Percentiles rank a stretch among this genome's conserved stretches.
These are phyloP conservation scores for Frankliniella intonsa DNA, from an alignment of 2,888 invertebrate genomes.

Conservation along the genomic window DNA sequence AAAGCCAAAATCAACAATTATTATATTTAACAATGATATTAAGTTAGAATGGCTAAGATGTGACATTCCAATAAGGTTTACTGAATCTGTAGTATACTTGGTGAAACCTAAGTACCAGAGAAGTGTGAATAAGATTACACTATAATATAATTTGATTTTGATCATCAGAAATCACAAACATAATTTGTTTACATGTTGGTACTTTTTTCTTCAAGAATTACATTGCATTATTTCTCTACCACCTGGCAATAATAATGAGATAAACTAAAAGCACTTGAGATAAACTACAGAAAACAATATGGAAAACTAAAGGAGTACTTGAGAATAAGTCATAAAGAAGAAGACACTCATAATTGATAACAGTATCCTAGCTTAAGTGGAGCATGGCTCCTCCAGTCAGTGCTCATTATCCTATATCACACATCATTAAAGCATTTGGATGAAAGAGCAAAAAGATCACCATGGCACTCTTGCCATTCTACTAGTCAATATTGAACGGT, in stretches of 20 bases:
- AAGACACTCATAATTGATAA: neutral
- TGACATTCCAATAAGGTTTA: neutral
- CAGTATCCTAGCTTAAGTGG: neutral
- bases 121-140: neutral
- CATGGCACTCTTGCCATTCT: constrained; percentile 16
- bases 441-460: constrained; percentile 18
- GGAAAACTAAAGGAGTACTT: neutral
- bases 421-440: constrained; percentile 22
- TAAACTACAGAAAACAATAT: neutral
- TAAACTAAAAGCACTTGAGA: neutral
- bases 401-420: constrained; percentile 21
- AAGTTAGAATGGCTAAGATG: neutral
- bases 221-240: neutral
- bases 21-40: neutral
- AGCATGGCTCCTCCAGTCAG: constrained; percentile 21
- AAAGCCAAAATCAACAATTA: constrained; percentile 3
- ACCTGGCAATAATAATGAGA: neutral
- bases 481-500: neutral
- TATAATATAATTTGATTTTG: neutral
- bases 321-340: neutral
- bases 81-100: too few relatives aligned
- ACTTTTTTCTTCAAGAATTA: neutral
- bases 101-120: neutral
- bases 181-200: neutral
- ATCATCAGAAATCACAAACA: neutral